Percentiles rank a stretch among this genome's conserved stretches.
phyloP scores from a whole-genome alignment of 2,797 vertebrate genomes.

The Cirrhinus molitorella region DNA sequence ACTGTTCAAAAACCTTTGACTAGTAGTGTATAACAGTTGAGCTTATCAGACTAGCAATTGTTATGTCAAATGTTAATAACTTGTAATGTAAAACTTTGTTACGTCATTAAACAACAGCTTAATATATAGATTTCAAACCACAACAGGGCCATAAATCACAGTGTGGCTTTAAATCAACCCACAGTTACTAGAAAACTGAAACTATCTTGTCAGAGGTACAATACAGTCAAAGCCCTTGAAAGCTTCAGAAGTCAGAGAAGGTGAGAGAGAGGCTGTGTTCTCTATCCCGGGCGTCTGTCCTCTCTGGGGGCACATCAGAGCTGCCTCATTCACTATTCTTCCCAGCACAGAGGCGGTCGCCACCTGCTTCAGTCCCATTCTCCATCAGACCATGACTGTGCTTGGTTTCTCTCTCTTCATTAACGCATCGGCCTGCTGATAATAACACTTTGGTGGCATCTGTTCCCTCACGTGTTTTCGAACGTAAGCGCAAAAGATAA shows the following conservation, averaged over 20 bases:
- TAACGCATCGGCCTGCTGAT: constrained; percentile 39
- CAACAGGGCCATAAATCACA: not conserved
- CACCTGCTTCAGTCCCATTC: constrained; percentile 35
- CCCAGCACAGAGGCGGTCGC: constrained; percentile 3
- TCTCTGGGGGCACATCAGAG: constrained; percentile 49
- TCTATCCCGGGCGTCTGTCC: constrained; percentile 26
- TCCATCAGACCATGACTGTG: constrained; percentile 41
- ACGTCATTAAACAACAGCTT: not conserved
- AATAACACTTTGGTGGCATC: constrained; percentile 39
- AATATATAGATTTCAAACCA: not conserved
- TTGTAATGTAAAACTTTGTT: not conserved
- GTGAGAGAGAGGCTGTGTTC: not conserved
- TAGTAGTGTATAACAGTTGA: too few species aligned
- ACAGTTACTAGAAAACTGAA: not conserved
- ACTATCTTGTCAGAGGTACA: not conserved
- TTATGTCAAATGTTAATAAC: not conserved
- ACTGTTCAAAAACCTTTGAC: too few species aligned
- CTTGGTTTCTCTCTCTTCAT: constrained; percentile 43
- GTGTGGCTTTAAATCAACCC: not conserved
- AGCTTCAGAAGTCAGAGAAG: not conserved
- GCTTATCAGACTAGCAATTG: too few species aligned
- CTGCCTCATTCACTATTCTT: constrained; percentile 49
- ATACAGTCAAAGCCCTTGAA: constrained; percentile 16
- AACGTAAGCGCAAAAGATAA: not conserved
- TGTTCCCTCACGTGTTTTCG: constrained; percentile 36